These are phyloP conservation scores for Bursaphelenchus mucronatus DNA, from an alignment of 1,140 invertebrate species.

Conservation along the genomic window DNA sequence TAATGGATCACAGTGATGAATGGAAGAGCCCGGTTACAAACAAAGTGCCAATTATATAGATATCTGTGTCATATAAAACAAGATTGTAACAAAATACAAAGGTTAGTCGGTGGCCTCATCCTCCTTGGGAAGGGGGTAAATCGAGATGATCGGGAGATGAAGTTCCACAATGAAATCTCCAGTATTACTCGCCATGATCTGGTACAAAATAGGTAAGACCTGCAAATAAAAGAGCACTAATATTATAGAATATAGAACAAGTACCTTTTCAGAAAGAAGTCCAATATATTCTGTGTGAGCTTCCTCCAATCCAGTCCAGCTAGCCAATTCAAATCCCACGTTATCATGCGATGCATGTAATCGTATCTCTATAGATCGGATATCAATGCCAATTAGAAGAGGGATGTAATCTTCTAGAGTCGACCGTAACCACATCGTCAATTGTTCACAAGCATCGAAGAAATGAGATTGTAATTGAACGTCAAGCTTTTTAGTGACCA, in stretches of 20 bases:
- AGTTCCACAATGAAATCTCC: conserved; percentile 13
- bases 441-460: conserved; percentile 20
- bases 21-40: too few relatives aligned
- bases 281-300: conserved; percentile 9
- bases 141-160: conserved; percentile 16
- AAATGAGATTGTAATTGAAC: conserved; percentile 18
- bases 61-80: too few relatives aligned
- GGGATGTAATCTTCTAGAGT: conserved; percentile 9
- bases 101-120: too few relatives aligned
- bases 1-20: too few relatives aligned
- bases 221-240: neutral
- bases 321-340: conserved; percentile 12
- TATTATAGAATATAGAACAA: neutral
- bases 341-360: conserved; percentile 1
- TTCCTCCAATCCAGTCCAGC: conserved; percentile 13
- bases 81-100: too few relatives aligned
- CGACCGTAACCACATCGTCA: neutral
- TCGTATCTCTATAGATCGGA: neutral
- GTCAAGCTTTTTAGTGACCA: conserved; percentile 1
- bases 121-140: neutral
- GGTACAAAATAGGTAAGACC: conserved; percentile 14
- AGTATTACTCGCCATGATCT: neutral
- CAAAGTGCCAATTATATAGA: too few relatives aligned
- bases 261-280: conserved; percentile 8
- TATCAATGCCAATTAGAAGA: conserved; percentile 11